Conservation (phyloP, 1,140 invertebrate species). For the Drosophila seguyi region DNA sequence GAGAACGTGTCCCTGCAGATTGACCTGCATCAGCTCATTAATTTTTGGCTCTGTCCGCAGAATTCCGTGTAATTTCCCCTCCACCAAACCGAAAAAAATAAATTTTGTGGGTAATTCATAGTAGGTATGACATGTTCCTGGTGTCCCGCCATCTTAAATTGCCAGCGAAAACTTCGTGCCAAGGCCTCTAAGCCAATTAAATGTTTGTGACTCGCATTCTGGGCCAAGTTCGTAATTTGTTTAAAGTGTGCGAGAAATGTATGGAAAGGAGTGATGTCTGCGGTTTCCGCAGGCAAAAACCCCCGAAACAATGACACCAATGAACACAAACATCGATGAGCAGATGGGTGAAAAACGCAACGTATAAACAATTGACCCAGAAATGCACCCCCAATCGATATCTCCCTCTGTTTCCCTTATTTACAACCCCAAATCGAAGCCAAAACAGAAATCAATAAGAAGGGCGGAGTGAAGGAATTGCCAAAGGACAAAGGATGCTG, state of each 20-base stretch:
- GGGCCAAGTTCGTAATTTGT: slow-evolving; percentile 48
- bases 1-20: slow-evolving; percentile 18
- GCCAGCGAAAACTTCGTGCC: slow-evolving; percentile 29
- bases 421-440: slow-evolving; percentile 37
- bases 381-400: slow-evolving; percentile 23
- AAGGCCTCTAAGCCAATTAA: slow-evolving; percentile 34
- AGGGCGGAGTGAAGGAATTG: not conserved
- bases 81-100: slow-evolving; percentile 26
- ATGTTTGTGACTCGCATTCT: slow-evolving; percentile 15
- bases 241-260: slow-evolving; percentile 12
- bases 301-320: not conserved
- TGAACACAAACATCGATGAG: slow-evolving; percentile 7
- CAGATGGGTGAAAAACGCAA: slow-evolving; percentile 1
- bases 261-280: slow-evolving; percentile 6
- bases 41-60: slow-evolving; percentile 30
- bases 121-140: slow-evolving; percentile 2
- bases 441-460: slow-evolving; percentile 52
- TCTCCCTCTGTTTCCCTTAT: not conserved
- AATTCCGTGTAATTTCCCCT: slow-evolving; percentile 31
- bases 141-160: slow-evolving; percentile 4
- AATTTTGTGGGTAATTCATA: slow-evolving; percentile 10
- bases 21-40: slow-evolving; percentile 63
- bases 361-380: slow-evolving; percentile 44
- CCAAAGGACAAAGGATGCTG: slow-evolving; percentile 16
- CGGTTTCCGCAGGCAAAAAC: not conserved